phyloP scores from a whole-genome alignment of 2,113 vertebrate genomes.

The Leiothrix lutea region DNA sequence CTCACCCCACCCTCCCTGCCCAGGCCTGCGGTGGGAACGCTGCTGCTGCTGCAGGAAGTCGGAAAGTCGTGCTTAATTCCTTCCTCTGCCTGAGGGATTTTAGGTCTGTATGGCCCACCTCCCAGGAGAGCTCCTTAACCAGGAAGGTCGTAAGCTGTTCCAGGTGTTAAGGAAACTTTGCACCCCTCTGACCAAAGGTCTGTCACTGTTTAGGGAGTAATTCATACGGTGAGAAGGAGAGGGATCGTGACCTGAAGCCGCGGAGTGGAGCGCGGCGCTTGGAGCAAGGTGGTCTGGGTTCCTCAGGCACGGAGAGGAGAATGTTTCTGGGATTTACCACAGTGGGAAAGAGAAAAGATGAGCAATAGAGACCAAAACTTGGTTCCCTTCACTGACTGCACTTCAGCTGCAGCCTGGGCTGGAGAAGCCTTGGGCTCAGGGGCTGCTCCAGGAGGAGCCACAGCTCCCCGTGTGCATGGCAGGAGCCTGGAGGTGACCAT shows the following conservation, averaged over 20 bases:
- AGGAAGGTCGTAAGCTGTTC: slow-evolving; percentile 36
- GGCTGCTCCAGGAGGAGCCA: neutral
- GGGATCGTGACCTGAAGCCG: slow-evolving; percentile 2
- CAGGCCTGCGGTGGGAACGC: neutral
- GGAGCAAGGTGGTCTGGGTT: neutral
- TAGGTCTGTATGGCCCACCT: slow-evolving; percentile 7
- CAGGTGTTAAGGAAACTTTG: slow-evolving; percentile 60
- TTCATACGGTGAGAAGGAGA: slow-evolving; percentile 48
- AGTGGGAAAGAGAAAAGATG: neutral
- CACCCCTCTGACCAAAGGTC: slow-evolving; percentile 18
- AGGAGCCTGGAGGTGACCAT: neutral
- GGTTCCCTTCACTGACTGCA: neutral
- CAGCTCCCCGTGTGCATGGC: neutral
- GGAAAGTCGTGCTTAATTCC: slow-evolving; percentile 42
- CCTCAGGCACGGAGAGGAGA: neutral
- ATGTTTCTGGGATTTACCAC: neutral
- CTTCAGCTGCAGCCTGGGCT: neutral
- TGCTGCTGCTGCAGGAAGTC: neutral
- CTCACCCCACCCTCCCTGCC: neutral
- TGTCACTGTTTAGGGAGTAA: slow-evolving; percentile 38
- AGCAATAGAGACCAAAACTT: neutral
- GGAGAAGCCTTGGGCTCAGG: neutral
- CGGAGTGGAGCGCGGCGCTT: neutral
- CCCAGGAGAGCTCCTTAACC: slow-evolving; percentile 18
- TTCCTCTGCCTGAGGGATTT: slow-evolving; percentile 42